These are phyloP conservation scores for Clarias magur DNA, from an alignment of 2,113 vertebrate species.

Conservation along the genomic window DNA sequence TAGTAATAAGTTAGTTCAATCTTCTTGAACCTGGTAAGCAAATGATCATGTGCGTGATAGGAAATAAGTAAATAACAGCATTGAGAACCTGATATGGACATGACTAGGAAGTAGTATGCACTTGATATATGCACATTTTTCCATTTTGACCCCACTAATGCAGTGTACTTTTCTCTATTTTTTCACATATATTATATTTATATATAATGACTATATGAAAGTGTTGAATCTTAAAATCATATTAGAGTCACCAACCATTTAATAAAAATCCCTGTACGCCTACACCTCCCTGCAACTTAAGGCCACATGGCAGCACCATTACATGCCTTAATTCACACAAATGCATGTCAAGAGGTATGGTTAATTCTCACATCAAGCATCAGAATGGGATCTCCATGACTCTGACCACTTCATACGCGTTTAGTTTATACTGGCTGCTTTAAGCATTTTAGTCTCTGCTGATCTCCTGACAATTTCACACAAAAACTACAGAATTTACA, in stretches of 20 bases:
- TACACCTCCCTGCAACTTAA: neutral
- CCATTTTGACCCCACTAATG: no score
- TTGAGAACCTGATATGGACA: no score
- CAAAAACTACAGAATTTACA: neutral
- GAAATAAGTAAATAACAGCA: no score
- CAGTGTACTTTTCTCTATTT: no score
- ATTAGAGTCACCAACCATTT: neutral
- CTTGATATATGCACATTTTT: no score
- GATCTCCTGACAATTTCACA: neutral
- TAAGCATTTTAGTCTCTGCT: neutral
- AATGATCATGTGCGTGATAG: no score
- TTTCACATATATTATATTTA: no score
- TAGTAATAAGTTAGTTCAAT: no score
- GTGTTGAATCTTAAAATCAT: no score
- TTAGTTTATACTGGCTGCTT: neutral
- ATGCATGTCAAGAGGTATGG: neutral
- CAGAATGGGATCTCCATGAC: neutral
- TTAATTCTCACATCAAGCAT: neutral
- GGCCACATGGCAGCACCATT: neutral
- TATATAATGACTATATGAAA: no score
- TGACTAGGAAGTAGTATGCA: no score
- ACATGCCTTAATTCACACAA: neutral
- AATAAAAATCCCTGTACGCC: neutral
- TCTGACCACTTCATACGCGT: neutral
- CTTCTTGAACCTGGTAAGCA: no score